Evolutionary conservation across 1,140 invertebrate genomes (phyloP).

Genomic region (Drosophila sp.): DNA sequence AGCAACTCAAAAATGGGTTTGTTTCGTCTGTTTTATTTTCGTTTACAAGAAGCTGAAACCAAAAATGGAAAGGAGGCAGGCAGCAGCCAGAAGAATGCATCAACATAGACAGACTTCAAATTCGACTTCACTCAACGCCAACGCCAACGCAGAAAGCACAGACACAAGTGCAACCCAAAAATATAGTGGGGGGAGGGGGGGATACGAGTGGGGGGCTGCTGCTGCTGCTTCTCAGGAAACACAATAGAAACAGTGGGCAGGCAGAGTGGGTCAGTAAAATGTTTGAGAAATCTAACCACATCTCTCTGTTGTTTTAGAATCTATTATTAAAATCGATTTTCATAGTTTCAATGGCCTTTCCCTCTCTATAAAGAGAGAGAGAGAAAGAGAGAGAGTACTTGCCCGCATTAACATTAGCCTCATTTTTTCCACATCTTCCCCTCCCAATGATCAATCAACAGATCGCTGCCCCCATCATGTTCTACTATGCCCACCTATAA

Average conservation of each 20-base stretch:
- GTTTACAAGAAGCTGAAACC: slow-evolving; percentile 47
- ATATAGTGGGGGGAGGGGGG: no score
- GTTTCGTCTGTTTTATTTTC: slow-evolving; percentile 65
- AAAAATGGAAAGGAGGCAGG: slow-evolving; percentile 46
- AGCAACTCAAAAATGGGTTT: slow-evolving; percentile 43
- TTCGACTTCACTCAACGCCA: slow-evolving; percentile 69
- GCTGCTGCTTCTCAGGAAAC: slow-evolving; percentile 35
- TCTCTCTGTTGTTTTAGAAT: background rate
- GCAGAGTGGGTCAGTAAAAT: slow-evolving; percentile 62
- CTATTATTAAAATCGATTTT: slow-evolving; percentile 7
- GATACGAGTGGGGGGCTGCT: no score
- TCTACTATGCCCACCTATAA: slow-evolving; percentile 19
- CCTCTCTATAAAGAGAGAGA: background rate
- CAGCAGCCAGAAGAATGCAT: slow-evolving; percentile 16
- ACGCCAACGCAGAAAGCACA: slow-evolving; percentile 44
- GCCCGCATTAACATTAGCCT: slow-evolving; percentile 7
- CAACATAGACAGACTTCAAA: slow-evolving; percentile 11
- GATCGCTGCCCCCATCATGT: slow-evolving; percentile 25
- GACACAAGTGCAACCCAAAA: slow-evolving; percentile 25
- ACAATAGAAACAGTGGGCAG: slow-evolving; percentile 49
- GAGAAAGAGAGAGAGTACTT: background rate
- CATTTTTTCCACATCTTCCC: background rate
- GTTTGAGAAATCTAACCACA: slow-evolving; percentile 12
- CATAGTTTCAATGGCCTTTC: background rate
- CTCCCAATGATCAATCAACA: slow-evolving; percentile 35